Evolutionary conservation across 2,113 vertebrate genomes (phyloP).

Genomic region (Vulpes ferrilata): DNA sequence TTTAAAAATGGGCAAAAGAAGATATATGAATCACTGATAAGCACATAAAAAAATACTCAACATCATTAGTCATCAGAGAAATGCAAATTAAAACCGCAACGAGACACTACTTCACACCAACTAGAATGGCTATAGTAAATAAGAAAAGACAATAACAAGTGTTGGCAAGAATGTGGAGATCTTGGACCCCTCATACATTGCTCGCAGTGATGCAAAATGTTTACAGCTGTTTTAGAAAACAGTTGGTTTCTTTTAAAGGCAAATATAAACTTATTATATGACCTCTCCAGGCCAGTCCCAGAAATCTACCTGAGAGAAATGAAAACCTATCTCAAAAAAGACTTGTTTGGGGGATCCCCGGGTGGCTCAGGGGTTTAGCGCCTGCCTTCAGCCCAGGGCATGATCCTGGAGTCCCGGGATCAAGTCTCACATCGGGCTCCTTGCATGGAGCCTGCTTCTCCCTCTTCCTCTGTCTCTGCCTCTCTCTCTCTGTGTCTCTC

Average conservation of each 20-base stretch:
- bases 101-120: neutral
- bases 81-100: neutral
- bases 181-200: neutral
- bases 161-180: neutral
- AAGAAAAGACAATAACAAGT: neutral
- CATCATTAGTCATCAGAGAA: neutral
- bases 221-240: neutral
- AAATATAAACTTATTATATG: neutral
- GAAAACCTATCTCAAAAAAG: conserved; percentile 6
- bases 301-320: neutral
- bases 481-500: too few species aligned
- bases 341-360: neutral
- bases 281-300: neutral
- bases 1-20: neutral
- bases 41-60: neutral
- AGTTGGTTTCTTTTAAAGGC: neutral
- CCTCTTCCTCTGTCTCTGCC: too few species aligned
- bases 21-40: neutral
- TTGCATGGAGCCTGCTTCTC: too few species aligned
- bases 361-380: too few species aligned
- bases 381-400: too few species aligned
- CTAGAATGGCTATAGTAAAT: neutral
- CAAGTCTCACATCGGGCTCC: too few species aligned
- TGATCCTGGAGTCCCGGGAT: too few species aligned
- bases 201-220: neutral